Evolutionary conservation across 2,888 invertebrate genomes (phyloP).

Genomic region (Tenodera sinensis): DNA sequence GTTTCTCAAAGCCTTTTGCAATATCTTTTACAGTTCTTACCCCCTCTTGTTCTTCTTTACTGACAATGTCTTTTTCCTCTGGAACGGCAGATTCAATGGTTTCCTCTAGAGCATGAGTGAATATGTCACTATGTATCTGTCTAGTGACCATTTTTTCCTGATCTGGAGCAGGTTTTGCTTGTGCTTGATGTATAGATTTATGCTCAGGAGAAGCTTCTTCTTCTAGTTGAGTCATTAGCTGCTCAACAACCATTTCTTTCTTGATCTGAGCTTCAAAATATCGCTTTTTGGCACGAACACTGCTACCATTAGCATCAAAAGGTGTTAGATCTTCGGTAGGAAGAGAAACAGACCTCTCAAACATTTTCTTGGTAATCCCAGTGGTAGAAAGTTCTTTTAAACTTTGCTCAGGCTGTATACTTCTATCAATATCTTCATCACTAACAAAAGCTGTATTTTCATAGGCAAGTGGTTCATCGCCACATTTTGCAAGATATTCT

Average conservation of each 20-base stretch:
- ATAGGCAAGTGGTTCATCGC: constrained; percentile 40
- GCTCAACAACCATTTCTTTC: constrained; percentile 55
- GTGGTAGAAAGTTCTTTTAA: constrained; percentile 47
- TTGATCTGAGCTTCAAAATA: constrained; percentile 60
- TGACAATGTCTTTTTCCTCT: constrained; percentile 36
- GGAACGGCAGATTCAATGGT: constrained; percentile 37
- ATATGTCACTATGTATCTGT: constrained; percentile 38
- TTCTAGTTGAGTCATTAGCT: constrained; percentile 48
- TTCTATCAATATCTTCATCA: constrained; percentile 28
- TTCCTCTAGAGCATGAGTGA: constrained; percentile 37
- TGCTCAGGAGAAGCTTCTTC: constrained; percentile 49
- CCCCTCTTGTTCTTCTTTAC: constrained; percentile 11
- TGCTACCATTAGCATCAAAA: constrained; percentile 51
- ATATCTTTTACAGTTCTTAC: constrained; percentile 14
- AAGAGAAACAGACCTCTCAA: constrained; percentile 49
- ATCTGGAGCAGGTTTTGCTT: constrained; percentile 36
- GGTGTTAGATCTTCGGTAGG: constrained; percentile 46
- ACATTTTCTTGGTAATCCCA: constrained; percentile 43
- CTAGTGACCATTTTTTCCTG: constrained; percentile 31
- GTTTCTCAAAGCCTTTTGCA: constrained; percentile 25
- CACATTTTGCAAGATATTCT: constrained; percentile 36
- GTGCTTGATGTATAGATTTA: constrained; percentile 42
- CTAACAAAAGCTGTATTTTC: constrained; percentile 46
- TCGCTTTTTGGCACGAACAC: constrained; percentile 53
- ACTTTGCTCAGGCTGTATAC: constrained; percentile 36